Evolutionary conservation across 2,888 invertebrate genomes (phyloP), one percentile per base, ranked within the genome.

Genomic region (Eutolmus rufibarbis): DNA sequence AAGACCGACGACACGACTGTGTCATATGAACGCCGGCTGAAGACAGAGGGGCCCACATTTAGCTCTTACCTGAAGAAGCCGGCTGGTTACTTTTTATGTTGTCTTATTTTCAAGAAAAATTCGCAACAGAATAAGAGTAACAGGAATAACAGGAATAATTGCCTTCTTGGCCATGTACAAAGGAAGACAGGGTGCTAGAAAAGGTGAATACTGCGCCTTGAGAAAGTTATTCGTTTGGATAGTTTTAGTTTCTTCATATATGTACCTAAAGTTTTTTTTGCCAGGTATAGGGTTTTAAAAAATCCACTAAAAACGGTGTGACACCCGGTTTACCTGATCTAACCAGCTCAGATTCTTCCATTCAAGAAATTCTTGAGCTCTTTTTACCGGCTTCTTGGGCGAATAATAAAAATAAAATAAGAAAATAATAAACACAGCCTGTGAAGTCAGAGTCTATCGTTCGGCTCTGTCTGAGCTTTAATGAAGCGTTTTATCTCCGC

Each of bases 281-380:
- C 74, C 19, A 1, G 12, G 74, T 43, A 40, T 28, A 74, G 66
- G 12, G 66, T 5, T n/a, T 34, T 40, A n/a, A 40, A n/a, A 40
- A 40, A 51, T 51, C 51, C 1, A 51, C 66, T 16, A 46, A 19
- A 79, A 46, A 76, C 28, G 19, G 14, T 16, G 74, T 74, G 85
- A 85, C 85, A 74, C 85, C 85, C 85, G 85, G 57, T 85, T 85
- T 85, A 74, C 85, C 85, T 74, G 85, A 51, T 74, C 85, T 85
- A 28, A n/a, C 82, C 37, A 51, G 84, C 46, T 57, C 43, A 31
- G 19, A 74, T 74, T 74, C 74, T 46, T 85, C 66, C 85, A 85
- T 85, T 85, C 43, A 85, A 85, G 85, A 85, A 85, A 74, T 85
- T 85, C 85, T 85, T 74, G 74, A n/a, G n/a, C n/a, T 46, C 40